Base-by-base conservation (phyloP, 2,888 invertebrate species). In the Physocephala rufipes region DNA sequence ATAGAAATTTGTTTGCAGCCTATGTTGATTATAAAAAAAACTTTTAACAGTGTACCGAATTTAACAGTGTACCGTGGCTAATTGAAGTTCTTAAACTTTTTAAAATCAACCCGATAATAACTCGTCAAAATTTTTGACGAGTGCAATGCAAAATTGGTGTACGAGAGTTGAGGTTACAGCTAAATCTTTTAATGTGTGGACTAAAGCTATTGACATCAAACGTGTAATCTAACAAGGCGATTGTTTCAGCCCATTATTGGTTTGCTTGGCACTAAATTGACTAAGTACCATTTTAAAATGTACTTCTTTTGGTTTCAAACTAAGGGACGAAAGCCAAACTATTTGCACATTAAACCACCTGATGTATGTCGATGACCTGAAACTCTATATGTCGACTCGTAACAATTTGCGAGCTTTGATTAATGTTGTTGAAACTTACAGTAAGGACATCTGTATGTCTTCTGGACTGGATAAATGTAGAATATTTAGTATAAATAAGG, bases 391-490 rank as follows among this genome's bases (percentile, higher is more conserved):
- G 21, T 69, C 61, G 59, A 69, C 68, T 21, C 58, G 59, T 59
- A n/a, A 15, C 16, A 45, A 68, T 15, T 51, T 68, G 9, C 58
- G 47, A 26, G 28, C 26, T 21, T 2, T 68, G 36, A 30, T 62
- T 9, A 43, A 26, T 13, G 61, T 61, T 26, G 45, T 59, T 13
- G 45, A 43, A n/a, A 70, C 28, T 15, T 73, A 71, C 59, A 71
- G 70, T 49, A 47, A 26, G n/a, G 71, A 74, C 58, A 71, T 71
- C 1, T 26, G 45, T 5, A 74, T 74, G 71, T 69, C 30, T 1
- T 71, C 70, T 67, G 70, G 73, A 15, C 21, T 74, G 13, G 67
- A 74, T 1, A 74, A 74, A 49, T 74, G 73, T 16, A 74, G 59
- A 21, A 55, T 55, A 21, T 36, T 74, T 19, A n/a, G 30, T n/a